phyloP scores from a whole-genome alignment of 2,113 vertebrate species.

The Phylloscopus trochilus region DNA sequence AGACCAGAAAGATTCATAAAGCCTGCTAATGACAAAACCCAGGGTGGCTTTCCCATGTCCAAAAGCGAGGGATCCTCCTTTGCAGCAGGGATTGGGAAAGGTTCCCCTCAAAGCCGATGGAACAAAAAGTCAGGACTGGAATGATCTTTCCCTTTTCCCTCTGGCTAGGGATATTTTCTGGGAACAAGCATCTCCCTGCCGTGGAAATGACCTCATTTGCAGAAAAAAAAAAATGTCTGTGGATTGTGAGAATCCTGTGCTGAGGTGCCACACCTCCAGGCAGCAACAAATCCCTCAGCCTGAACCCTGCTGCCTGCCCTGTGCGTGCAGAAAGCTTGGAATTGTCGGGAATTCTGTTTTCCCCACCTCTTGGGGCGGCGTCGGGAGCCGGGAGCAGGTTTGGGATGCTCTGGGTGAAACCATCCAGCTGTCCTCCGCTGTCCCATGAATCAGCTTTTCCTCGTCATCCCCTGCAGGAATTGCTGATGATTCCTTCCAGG shows the following conservation, averaged over 20 bases:
- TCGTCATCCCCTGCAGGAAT: background rate
- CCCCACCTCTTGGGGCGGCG: rapidly evolving
- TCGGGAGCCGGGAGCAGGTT: background rate
- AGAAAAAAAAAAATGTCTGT: background rate
- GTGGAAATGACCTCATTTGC: conserved; percentile 25
- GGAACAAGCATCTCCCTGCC: conserved; percentile 3
- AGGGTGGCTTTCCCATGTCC: background rate
- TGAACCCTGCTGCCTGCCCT: rapidly evolving
- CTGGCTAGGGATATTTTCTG: background rate
- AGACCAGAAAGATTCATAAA: too few relatives aligned
- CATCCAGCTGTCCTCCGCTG: background rate
- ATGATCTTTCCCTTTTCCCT: background rate
- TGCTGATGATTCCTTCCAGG: background rate
- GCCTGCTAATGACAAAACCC: too few relatives aligned
- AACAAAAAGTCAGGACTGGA: background rate
- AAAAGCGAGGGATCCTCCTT: background rate
- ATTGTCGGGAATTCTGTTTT: background rate
- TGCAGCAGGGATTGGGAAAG: background rate
- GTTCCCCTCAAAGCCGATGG: background rate
- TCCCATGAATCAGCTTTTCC: background rate
- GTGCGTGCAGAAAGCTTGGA: rapidly evolving
- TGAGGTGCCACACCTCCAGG: background rate
- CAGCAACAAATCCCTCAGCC: background rate
- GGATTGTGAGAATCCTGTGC: background rate
- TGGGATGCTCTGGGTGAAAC: background rate